A percentile compares a stretch with the other conserved stretches of the same genome.
These are phyloP conservation scores for Microtus montanus DNA, from an alignment of 2,113 vertebrate genomes.

Conservation along the genomic window DNA sequence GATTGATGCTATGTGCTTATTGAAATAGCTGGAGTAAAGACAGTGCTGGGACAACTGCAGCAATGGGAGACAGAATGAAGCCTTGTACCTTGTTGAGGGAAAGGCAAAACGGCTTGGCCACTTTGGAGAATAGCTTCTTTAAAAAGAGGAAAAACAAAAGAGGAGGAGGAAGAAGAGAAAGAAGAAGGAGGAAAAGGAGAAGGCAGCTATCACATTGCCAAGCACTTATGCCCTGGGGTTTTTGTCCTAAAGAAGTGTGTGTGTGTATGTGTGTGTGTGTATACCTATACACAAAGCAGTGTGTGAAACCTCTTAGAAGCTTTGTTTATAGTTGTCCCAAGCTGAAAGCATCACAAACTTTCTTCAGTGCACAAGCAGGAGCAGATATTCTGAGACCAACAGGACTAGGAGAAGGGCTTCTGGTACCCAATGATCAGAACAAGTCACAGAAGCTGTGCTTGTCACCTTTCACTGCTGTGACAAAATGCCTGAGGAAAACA, in stretches of 20 bases:
- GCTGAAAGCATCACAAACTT: not conserved
- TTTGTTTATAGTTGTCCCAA: not conserved
- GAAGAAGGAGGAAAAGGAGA: not conserved
- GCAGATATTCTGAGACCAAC: rapidly evolving
- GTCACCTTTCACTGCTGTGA: not conserved
- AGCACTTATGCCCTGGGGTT: not conserved
- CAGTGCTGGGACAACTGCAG: not conserved
- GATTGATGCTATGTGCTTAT: not conserved
- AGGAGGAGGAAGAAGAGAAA: not conserved
- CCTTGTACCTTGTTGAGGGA: not conserved
- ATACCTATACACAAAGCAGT: not conserved
- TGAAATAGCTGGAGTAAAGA: conserved; percentile 5
- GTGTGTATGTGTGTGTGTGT: not conserved
- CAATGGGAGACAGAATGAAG: not conserved
- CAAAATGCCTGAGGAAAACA: not conserved
- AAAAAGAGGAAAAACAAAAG: too few species aligned
- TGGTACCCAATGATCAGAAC: not conserved
- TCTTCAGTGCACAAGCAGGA: not conserved
- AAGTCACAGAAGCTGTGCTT: not conserved
- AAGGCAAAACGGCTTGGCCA: not conserved
- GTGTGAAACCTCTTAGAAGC: not conserved
- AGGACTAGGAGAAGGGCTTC: not conserved
- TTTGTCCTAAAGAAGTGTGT: not conserved
- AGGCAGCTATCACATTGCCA: not conserved
- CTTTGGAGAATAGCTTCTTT: not conserved